Evolutionary conservation across 2,113 vertebrate genomes (phyloP).

Genomic region (Clarias batrachus): DNA sequence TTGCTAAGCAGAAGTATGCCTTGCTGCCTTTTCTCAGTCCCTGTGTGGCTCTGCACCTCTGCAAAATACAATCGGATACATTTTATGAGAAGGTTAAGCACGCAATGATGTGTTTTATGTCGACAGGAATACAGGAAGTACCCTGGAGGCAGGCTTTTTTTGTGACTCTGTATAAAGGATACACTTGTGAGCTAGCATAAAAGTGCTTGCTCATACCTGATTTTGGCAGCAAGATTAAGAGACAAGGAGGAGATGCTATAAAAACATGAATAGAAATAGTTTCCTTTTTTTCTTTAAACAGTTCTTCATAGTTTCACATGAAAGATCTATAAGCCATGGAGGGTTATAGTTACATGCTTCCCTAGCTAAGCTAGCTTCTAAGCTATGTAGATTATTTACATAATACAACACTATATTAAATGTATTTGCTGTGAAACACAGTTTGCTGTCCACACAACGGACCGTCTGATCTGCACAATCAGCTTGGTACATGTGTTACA

Average conservation of each 20-base stretch:
- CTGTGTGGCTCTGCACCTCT: constrained; percentile 32
- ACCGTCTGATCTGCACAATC: too few relatives aligned
- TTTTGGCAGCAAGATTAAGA: constrained; percentile 27
- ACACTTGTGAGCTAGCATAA: constrained; percentile 8
- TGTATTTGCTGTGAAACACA: too few relatives aligned
- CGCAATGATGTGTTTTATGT: constrained; percentile 38
- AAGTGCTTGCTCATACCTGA: constrained; percentile 30
- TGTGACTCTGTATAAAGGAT: constrained; percentile 19
- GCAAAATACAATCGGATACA: constrained; percentile 26
- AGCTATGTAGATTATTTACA: background rate
- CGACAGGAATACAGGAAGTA: constrained; percentile 29
- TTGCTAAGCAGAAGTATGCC: constrained; percentile 31
- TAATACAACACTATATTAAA: background rate
- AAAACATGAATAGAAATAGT: constrained; percentile 22
- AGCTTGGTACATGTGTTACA: too few relatives aligned
- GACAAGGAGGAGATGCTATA: constrained; percentile 1
- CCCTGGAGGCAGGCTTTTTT: constrained; percentile 17
- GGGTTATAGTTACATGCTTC: background rate
- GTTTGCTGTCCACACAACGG: too few relatives aligned
- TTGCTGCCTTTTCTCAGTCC: constrained; percentile 27
- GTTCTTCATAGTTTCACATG: constrained; percentile 13
- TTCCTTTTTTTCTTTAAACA: background rate
- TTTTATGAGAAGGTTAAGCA: constrained; percentile 38
- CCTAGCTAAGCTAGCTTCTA: background rate
- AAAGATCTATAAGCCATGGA: background rate